Evolutionary conservation across 2,113 vertebrate genomes (phyloP).

Genomic region (Calyptomena viridis): DNA sequence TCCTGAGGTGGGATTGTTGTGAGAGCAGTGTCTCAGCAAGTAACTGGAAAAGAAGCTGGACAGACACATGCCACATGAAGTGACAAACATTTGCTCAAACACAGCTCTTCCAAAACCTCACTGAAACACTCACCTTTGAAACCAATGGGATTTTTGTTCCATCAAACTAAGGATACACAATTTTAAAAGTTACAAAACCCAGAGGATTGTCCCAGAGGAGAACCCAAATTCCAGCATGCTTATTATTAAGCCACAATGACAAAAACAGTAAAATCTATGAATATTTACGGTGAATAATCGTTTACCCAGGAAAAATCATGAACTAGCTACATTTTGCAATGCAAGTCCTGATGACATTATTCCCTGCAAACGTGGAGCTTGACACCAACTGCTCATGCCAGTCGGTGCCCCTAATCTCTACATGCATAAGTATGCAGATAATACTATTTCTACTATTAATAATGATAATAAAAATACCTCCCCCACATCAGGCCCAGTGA

Average conservation of each 20-base stretch:
- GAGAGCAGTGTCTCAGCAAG: not conserved
- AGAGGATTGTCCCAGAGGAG: not conserved
- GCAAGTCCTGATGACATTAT: not conserved
- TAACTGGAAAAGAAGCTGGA: not conserved
- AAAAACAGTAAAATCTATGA: not conserved
- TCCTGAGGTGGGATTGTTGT: not conserved
- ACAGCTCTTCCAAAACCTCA: not conserved
- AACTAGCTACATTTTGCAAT: not conserved
- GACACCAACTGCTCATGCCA: not conserved
- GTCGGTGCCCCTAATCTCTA: not conserved
- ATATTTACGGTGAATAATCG: not conserved
- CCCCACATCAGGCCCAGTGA: not conserved
- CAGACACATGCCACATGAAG: not conserved
- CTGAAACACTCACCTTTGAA: not conserved
- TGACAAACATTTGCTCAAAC: not conserved
- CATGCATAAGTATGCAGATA: not conserved
- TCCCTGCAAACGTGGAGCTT: not conserved
- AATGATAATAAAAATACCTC: constrained; percentile 29
- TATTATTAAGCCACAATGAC: not conserved
- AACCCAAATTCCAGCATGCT: not conserved
- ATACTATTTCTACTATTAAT: not conserved
- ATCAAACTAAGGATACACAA: not conserved
- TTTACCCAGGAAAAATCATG: not conserved
- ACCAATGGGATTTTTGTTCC: not conserved
- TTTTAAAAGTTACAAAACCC: not conserved